Percentiles rank a stretch among this genome's conserved stretches.
These are phyloP conservation scores for Metridium senile DNA, from an alignment of 92 coral and sea anemone genomes.

Conservation along the genomic window DNA sequence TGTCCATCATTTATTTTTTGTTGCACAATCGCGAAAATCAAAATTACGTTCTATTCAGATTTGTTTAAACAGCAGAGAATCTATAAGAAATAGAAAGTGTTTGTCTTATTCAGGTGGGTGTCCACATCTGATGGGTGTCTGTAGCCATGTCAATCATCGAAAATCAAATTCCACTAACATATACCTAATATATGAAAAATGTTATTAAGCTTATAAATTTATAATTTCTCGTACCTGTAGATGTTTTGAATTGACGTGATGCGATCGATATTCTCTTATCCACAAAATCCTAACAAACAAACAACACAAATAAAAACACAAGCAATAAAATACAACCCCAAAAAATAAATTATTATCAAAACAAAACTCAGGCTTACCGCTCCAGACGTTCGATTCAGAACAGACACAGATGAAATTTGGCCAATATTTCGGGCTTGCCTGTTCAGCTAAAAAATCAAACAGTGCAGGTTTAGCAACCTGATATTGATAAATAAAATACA, in stretches of 20 bases:
- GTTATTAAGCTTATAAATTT: constrained; percentile 12
- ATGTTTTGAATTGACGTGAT: constrained; percentile 25
- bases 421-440: constrained; percentile 5
- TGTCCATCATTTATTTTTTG: no score
- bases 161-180: no score
- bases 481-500: not conserved
- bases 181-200: no score
- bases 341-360: not conserved
- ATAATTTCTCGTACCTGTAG: constrained; percentile 14
- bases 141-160: no score
- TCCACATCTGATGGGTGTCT: no score
- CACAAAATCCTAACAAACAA: not conserved
- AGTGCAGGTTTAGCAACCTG: not conserved
- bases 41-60: no score
- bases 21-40: no score
- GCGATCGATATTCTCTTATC: not conserved
- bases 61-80: no score
- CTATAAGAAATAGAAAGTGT: no score
- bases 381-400: constrained; percentile 18
- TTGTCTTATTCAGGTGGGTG: no score
- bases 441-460: constrained; percentile 5
- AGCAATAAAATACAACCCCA: not conserved
- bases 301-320: not conserved
- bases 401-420: constrained; percentile 11
- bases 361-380: not conserved